Conservation (phyloP, 2,888 invertebrate species). For the Eristalis tenax region DNA sequence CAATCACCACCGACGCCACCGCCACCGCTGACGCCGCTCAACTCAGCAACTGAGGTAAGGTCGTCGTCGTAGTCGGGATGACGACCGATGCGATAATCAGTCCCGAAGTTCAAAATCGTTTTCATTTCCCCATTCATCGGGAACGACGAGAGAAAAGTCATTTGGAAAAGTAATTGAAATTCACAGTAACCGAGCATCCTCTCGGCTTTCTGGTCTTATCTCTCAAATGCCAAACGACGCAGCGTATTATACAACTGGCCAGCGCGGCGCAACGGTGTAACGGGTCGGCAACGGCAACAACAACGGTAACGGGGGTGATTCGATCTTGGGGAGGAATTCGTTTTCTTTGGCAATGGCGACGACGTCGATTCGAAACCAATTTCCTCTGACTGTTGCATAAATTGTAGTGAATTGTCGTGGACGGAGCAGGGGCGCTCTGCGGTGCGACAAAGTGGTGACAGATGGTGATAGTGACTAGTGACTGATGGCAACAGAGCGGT, state of each 20-base stretch:
- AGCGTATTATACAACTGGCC: conserved; percentile 8
- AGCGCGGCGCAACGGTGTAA: neutral
- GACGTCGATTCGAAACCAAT: conserved; percentile 43
- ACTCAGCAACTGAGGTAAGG: neutral
- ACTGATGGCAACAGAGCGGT: neutral
- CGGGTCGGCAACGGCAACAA: neutral
- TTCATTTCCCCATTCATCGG: conserved; percentile 33
- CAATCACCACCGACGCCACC: neutral
- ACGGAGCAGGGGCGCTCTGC: neutral
- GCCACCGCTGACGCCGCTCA: neutral
- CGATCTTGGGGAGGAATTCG: conserved; percentile 22
- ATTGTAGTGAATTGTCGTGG: conserved; percentile 13
- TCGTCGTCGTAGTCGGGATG: neutral
- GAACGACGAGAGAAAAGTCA: neutral
- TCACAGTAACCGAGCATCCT: conserved; percentile 25
- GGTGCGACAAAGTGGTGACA: neutral
- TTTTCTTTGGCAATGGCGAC: conserved; percentile 25
- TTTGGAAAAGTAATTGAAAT: conserved; percentile 56
- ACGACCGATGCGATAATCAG: conserved; percentile 4
- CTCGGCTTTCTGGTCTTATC: conserved; percentile 24
- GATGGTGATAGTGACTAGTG: neutral
- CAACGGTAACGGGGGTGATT: neutral
- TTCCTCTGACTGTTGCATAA: conserved; percentile 38
- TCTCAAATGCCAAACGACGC: conserved; percentile 43
- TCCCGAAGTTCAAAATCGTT: conserved; percentile 1